Conservation (phyloP, 2,113 vertebrate genomes). For the Cisticola juncidis region DNA sequence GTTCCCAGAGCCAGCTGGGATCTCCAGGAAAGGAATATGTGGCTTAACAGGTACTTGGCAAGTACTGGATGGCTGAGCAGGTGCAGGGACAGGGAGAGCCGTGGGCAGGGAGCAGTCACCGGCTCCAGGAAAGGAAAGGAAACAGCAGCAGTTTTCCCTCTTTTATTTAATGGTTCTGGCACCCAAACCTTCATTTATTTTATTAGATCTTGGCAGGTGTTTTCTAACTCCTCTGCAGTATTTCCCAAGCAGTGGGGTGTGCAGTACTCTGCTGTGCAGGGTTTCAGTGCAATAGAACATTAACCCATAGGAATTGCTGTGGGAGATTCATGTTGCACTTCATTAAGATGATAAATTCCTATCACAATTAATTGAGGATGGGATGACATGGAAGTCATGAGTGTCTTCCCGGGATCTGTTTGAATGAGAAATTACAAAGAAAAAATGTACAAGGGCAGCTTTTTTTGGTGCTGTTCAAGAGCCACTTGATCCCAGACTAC, state of each 20-base stretch:
- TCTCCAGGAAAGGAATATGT: rapidly evolving
- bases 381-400: not conserved
- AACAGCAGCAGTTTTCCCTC: not conserved
- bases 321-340: not conserved
- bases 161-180: not conserved
- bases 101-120: not conserved
- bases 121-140: not conserved
- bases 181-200: not conserved
- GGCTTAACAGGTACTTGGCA: not conserved
- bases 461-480: not conserved
- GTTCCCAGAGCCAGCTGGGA: not conserved
- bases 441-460: not conserved
- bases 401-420: not conserved
- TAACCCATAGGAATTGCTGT: rapidly evolving
- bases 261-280: not conserved
- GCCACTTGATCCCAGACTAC: not conserved
- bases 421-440: not conserved
- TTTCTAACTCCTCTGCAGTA: not conserved
- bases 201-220: not conserved
- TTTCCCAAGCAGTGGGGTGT: not conserved
- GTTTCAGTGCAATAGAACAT: too few species aligned
- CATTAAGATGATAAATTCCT: not conserved
- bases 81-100: rapidly evolving
- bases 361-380: not conserved
- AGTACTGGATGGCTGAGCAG: not conserved